A percentile compares a stretch with the other conserved stretches of the same genome.
These are phyloP conservation scores for Zygaena filipendulae DNA, from an alignment of 2,888 invertebrate species.

Conservation along the genomic window DNA sequence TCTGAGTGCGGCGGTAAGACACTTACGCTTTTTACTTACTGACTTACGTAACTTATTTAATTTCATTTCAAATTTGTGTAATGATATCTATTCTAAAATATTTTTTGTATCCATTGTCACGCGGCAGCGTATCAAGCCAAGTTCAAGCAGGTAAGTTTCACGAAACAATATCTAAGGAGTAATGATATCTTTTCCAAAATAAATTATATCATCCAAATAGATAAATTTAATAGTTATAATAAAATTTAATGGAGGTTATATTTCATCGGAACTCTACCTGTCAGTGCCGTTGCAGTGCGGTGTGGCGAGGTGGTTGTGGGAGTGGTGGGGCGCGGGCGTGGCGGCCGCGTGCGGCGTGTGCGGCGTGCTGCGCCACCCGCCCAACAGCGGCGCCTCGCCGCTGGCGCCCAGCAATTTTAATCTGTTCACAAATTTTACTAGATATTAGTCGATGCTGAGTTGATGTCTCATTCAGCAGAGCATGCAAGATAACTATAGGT, in stretches of 20 bases:
- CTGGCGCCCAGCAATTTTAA: slow-evolving; percentile 79
- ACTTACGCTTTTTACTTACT: too few species aligned
- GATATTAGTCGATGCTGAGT: slow-evolving; percentile 10
- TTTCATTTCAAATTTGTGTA: too few species aligned
- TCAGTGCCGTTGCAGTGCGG: slow-evolving; percentile 60
- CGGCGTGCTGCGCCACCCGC: slow-evolving; percentile 72
- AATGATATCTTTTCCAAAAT: too few species aligned
- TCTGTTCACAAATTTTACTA: slow-evolving; percentile 30
- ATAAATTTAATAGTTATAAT: neutral
- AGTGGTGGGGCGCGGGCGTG: slow-evolving; percentile 62
- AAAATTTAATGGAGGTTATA: too few species aligned
- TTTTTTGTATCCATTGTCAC: too few species aligned
- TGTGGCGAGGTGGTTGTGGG: slow-evolving; percentile 59
- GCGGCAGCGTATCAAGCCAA: too few species aligned
- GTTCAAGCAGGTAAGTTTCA: too few species aligned
- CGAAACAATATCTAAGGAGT: too few species aligned
- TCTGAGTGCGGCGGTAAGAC: too few species aligned
- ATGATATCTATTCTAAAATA: too few species aligned
- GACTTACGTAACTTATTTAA: too few species aligned
- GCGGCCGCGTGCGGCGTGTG: slow-evolving; percentile 54
- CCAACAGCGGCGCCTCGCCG: slow-evolving; percentile 79
- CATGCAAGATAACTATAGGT: slow-evolving; percentile 17
- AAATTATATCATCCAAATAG: too few species aligned
- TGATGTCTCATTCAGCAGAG: slow-evolving; percentile 14
- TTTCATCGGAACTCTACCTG: slow-evolving; percentile 25